A percentile compares a stretch with the other conserved stretches of the same genome.
phyloP scores from a whole-genome alignment of 2,797 vertebrate species.

The Lemur catta region DNA sequence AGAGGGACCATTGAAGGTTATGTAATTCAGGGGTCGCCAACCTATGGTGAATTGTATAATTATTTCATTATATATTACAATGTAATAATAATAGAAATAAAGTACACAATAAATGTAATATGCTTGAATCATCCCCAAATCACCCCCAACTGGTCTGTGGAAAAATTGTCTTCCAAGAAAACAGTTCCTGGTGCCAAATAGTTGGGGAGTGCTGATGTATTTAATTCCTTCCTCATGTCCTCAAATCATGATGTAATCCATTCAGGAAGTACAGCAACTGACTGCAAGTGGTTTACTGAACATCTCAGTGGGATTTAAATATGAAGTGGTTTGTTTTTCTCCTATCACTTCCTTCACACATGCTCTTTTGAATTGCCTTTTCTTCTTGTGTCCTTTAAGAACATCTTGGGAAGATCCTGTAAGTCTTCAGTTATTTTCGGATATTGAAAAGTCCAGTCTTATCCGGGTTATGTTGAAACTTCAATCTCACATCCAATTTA shows the following conservation, averaged over 20 bases:
- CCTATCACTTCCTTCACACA: neutral
- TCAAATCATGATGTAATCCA: neutral
- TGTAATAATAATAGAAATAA: too few relatives aligned
- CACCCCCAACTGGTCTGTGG: too few relatives aligned
- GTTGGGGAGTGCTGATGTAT: neutral
- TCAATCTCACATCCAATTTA: constrained; percentile 24
- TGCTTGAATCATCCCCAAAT: too few relatives aligned
- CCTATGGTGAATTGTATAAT: too few relatives aligned
- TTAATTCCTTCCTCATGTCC: neutral
- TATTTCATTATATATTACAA: too few relatives aligned
- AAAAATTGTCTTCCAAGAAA: too few relatives aligned
- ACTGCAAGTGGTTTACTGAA: neutral
- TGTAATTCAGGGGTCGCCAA: neutral
- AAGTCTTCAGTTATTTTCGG: constrained; percentile 26
- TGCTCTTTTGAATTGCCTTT: neutral
- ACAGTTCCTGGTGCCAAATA: too few relatives aligned
- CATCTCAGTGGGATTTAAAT: constrained; percentile 8
- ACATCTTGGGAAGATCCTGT: neutral
- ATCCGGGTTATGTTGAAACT: constrained; percentile 8
- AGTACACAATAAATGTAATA: too few relatives aligned
- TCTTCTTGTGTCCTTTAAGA: neutral
- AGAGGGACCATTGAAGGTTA: neutral
- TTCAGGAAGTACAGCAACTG: neutral
- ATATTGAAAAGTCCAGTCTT: neutral
- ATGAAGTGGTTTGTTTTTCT: constrained; percentile 36